A percentile compares a stretch with the other conserved stretches of the same genome.
Evolutionary conservation across 2,888 invertebrate species (phyloP).

Genomic region (Dryococelus australis): DNA sequence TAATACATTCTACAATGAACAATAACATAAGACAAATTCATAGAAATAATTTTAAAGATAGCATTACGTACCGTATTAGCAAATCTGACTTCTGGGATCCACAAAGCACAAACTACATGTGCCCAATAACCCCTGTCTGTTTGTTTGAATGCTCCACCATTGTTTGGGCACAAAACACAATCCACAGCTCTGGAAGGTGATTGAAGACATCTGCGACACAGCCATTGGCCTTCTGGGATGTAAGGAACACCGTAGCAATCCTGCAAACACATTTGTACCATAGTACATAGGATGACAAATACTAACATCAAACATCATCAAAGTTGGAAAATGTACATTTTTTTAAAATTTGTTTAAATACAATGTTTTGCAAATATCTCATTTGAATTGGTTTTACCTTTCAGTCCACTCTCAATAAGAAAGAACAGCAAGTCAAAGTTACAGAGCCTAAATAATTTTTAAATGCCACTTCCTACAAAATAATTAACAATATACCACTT

Average conservation of each 20-base stretch:
- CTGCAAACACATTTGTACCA: slow-evolving; percentile 49
- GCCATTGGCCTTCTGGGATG: slow-evolving; percentile 97
- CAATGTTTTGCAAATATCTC: not conserved
- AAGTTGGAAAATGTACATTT: no score
- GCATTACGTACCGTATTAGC: slow-evolving; percentile 83
- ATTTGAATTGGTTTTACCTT: not conserved
- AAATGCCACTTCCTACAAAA: no score
- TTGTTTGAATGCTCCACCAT: slow-evolving; percentile 98
- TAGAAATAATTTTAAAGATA: not conserved
- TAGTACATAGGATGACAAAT: no score
- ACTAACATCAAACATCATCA: no score
- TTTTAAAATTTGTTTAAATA: no score
- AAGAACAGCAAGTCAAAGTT: no score
- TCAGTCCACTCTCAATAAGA: no score
- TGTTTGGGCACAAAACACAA: slow-evolving; percentile 97
- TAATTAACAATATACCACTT: no score
- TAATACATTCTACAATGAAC: no score
- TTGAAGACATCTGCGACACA: slow-evolving; percentile 94
- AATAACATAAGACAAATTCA: no score
- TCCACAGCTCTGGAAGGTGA: slow-evolving; percentile 96
- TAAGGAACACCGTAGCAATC: slow-evolving; percentile 99
- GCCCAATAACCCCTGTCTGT: slow-evolving; percentile 97
- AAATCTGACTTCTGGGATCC: slow-evolving; percentile 98
- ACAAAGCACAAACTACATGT: slow-evolving; percentile 97
- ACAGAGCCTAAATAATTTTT: no score